Percentiles rank a stretch among this genome's conserved stretches.
Evolutionary conservation across 2,113 vertebrate genomes (phyloP).

Genomic region (Fregetta grallaria): DNA sequence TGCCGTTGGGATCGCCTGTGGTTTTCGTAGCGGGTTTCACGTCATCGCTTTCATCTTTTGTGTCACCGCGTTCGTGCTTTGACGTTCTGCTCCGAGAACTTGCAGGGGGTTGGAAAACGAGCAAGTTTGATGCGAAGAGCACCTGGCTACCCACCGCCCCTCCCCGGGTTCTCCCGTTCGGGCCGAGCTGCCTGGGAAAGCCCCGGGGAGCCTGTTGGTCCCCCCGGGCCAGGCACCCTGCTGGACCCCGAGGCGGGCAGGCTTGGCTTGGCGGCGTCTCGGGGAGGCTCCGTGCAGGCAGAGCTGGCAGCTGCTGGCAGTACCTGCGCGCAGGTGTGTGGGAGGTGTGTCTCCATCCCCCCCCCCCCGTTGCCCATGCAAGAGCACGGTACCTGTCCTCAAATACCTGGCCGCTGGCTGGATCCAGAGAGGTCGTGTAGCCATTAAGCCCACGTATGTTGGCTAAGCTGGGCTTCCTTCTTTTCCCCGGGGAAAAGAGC

Average conservation of each 20-base stretch:
- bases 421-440: background rate
- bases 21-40: background rate
- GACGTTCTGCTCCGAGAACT: background rate
- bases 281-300: background rate
- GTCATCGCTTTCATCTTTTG: background rate
- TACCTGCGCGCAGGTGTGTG: background rate
- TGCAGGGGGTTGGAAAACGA: background rate
- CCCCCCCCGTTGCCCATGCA: fast-evolving
- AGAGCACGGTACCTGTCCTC: no score
- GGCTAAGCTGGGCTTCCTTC: background rate
- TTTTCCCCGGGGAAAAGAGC: background rate
- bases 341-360: background rate
- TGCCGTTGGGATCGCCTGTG: background rate
- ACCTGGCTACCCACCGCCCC: background rate
- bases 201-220: background rate
- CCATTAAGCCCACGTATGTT: fast-evolving
- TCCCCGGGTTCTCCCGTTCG: background rate
- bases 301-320: background rate
- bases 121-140: background rate
- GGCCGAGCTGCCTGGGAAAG: background rate
- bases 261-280: background rate
- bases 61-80: background rate
- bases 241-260: background rate
- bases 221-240: background rate
- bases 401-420: background rate